Evolutionary conservation across 2,888 invertebrate species (phyloP).

Genomic region (Campaea margaritaria): DNA sequence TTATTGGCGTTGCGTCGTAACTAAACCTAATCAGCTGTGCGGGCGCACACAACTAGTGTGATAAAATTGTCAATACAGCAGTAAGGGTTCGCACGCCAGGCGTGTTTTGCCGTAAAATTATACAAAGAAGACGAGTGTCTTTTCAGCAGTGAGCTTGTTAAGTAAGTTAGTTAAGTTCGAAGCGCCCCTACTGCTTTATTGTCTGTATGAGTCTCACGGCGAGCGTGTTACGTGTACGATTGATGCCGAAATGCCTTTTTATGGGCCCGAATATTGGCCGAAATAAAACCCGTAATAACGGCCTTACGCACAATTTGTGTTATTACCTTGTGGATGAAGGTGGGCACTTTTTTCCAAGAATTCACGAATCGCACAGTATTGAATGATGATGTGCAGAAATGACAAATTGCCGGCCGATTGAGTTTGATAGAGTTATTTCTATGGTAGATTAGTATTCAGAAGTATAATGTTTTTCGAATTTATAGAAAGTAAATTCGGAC

Average conservation of each 20-base stretch:
- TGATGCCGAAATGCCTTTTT: slow-evolving; percentile 60
- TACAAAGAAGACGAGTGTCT: too few species aligned
- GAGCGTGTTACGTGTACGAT: slow-evolving; percentile 47
- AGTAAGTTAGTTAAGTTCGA: too few species aligned
- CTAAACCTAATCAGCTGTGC: too few species aligned
- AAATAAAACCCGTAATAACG: slow-evolving; percentile 38
- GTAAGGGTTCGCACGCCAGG: too few species aligned
- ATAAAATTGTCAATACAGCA: too few species aligned
- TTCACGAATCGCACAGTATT: slow-evolving; percentile 9
- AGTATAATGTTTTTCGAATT: too few species aligned
- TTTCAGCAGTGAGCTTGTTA: too few species aligned
- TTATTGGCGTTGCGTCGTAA: too few species aligned
- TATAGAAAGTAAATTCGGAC: too few species aligned
- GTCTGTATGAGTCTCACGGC: slow-evolving; percentile 40
- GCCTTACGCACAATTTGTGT: slow-evolving; percentile 43
- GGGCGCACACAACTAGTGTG: too few species aligned
- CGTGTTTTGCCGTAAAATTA: too few species aligned
- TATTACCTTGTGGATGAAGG: slow-evolving; percentile 37
- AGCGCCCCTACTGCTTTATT: slow-evolving; percentile 8
- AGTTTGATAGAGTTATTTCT: background rate
- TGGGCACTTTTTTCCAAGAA: slow-evolving; percentile 20
- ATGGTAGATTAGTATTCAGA: too few species aligned
- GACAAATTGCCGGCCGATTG: slow-evolving; percentile 1
- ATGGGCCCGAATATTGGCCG: slow-evolving; percentile 47
- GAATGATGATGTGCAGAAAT: slow-evolving; percentile 15